Conservation (phyloP, 2,113 vertebrate genomes). For the Catharus minimus region DNA sequence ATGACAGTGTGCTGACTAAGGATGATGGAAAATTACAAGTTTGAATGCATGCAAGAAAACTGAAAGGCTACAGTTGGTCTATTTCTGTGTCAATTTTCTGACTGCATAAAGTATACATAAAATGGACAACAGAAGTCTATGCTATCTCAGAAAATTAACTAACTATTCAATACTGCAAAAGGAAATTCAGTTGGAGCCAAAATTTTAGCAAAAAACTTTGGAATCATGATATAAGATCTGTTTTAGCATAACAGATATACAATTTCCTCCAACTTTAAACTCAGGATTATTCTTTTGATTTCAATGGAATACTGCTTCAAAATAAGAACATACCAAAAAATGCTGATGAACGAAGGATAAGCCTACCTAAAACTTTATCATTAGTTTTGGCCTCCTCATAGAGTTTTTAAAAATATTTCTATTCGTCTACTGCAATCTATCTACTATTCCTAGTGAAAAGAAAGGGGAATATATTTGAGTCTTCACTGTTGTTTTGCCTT, state of each 20-base stretch:
- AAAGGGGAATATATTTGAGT: neutral
- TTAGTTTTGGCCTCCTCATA: neutral
- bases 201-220: neutral
- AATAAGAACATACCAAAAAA: neutral
- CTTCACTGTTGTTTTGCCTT: neutral
- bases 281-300: neutral
- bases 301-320: neutral
- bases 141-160: neutral
- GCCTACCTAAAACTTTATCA: neutral
- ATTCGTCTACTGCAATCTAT: neutral
- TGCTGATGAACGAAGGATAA: neutral
- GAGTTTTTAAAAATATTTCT: neutral
- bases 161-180: neutral
- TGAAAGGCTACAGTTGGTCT: neutral
- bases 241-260: neutral
- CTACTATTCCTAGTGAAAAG: neutral
- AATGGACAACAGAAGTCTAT: neutral
- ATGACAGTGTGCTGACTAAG: neutral
- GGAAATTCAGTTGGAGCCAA: neutral
- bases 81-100: neutral
- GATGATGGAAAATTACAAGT: neutral
- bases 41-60: neutral
- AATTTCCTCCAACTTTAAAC: neutral
- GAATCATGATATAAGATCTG: neutral
- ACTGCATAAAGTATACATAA: neutral